Evolutionary conservation across 2,888 invertebrate genomes (phyloP), one percentile per base, ranked within the genome.

Genomic region (Drosophila tripunctata): DNA sequence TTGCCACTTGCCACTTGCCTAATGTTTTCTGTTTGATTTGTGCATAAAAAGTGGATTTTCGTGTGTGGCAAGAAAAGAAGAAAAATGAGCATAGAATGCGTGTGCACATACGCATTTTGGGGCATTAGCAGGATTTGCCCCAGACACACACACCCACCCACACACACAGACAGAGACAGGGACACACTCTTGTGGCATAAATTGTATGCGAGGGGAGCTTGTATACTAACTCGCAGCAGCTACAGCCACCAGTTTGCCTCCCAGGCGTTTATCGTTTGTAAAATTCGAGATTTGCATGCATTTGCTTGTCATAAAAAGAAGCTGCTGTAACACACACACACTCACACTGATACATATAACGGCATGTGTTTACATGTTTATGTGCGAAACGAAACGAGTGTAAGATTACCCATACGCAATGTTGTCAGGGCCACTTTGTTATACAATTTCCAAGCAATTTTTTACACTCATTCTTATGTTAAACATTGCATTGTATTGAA

Each of bases 271-370:
- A 83, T 83, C 83, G 83, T 83, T 79, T 83, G 83, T 82, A 82
- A 83, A 82, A 84, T 84, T 82, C 84, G 71, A 78, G 83, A 83
- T 83, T 83, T 84, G 83, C 83, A 83, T 83, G 84, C 78, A 83
- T 83, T 84, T 83, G 72, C 77, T 67, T 82, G 83, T 82, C 81
- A 81, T 82, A 81, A 81, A 80, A 47, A 31, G 50, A 47, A 60
- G 40, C 45, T 50, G 57, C 51, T 38, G 24, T 55, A 55, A 51
- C 36, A 38, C 27, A 45, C n/a, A 45, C 17, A 19, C 30, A 27
- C 14, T 22, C 22, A 14, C 41, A 50, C 24, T 27, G 4, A 48
- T 15, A 47, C 33, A 44, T 5, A 65, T 69, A 75, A 74, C 65
- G 44, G 65, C 78, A 81, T 80, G 78, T 82, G 70, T 76, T 80